Evolutionary conservation across 2,113 vertebrate species (phyloP), one percentile per base, ranked within the genome.

Genomic region (Oncorhynchus nerka): DNA sequence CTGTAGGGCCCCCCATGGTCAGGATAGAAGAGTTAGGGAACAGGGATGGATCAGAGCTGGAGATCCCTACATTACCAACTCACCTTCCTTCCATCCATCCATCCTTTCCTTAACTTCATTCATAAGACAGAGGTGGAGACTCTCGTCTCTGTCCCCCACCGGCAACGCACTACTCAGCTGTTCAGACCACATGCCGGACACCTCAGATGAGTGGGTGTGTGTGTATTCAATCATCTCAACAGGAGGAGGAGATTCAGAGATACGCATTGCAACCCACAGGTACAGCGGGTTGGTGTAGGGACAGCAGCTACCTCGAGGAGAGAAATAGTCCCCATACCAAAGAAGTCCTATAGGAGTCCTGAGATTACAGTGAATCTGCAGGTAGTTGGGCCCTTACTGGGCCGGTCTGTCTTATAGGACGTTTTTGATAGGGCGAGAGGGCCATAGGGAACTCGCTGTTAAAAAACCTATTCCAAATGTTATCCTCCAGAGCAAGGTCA

Each of bases 281-380:
- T 67, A 75, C 75, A 79, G 79, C 75, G 76, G 76, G 82, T 82
- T 80, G 76, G 82, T 82, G 72, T 82, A 83, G 78, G 77, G 70
- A 74, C 80, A 78, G 79, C 78, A 77, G 75, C 79, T 76, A 79
- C 76, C 78, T 68, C 76, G 69, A 28, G 45, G 74, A 75, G 39
- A 76, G 78, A 73, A 11, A 45, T 3, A 78, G 26, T 66, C 32
- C 19, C 32, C 34, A 34, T 57, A 79, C 75, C 87, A 90, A 83
- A 89, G 85, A 88, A 75, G 84, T 90, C 89, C 85, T 87, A 89
- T 83, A 90, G 80, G 79, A 85, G 76, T 74, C 84, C 86, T 75
- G 84, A 90, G 83, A 87, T 83, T 71, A 74, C 57, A 74, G 65
- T 83, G 79, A 80, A 86, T 84, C 80, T 87, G 19, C 86, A 89